A percentile compares a stretch with the other conserved stretches of the same genome.
Evolutionary conservation across 2,113 vertebrate species (phyloP).

Genomic region (Ictalurus furcatus): DNA sequence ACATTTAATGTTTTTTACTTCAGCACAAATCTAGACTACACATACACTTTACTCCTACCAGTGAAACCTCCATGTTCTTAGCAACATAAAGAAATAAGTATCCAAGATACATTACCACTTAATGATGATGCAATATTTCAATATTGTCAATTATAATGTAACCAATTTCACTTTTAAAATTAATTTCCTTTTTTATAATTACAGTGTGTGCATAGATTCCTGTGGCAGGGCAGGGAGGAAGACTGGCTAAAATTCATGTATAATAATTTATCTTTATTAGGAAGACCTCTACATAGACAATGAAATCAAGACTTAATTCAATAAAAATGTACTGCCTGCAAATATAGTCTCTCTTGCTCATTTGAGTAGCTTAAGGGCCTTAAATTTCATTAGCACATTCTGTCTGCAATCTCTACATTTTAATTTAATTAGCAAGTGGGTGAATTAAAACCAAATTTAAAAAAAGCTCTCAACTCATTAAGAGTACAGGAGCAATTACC

Average conservation of each 20-base stretch:
- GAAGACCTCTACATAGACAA: constrained; percentile 28
- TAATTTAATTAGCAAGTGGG: constrained; percentile 48
- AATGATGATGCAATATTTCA: no score
- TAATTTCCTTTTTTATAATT: no score
- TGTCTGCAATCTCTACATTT: constrained; percentile 48
- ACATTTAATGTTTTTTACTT: background rate
- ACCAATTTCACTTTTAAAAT: background rate
- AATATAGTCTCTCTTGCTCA: constrained; percentile 34
- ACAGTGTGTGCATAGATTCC: background rate
- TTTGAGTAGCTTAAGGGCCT: constrained; percentile 40
- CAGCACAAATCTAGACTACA: background rate
- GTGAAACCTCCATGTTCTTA: no score
- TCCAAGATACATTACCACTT: no score
- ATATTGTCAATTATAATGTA: background rate
- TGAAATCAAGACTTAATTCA: constrained; percentile 36
- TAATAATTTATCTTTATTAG: background rate
- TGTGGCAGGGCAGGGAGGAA: background rate
- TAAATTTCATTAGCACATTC: constrained; percentile 46
- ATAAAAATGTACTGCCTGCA: constrained; percentile 37
- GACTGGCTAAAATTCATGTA: background rate
- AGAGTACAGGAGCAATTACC: constrained; percentile 37
- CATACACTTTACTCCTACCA: background rate
- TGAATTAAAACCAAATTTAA: constrained; percentile 45
- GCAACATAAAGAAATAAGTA: no score
- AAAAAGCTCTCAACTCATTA: constrained; percentile 48